These are phyloP conservation scores for Ardeotis arabs DNA, from an alignment of 2,113 vertebrate species.

Conservation along the genomic window DNA sequence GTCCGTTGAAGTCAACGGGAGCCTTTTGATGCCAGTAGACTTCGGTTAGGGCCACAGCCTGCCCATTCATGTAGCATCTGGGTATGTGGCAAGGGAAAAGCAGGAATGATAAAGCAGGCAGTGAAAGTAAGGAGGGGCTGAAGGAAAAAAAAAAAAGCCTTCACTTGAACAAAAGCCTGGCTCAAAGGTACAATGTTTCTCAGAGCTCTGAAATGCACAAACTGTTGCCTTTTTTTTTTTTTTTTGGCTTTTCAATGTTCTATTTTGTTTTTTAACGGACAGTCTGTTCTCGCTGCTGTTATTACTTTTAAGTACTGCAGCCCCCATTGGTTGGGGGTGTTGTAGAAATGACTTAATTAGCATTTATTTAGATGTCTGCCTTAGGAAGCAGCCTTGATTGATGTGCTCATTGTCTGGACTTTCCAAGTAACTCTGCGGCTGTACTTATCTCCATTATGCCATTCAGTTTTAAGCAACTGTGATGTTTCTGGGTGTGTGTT, in stretches of 20 bases:
- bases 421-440: neutral
- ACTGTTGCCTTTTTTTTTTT: conserved; percentile 13
- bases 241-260: neutral
- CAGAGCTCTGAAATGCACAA: conserved; percentile 28
- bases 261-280: neutral
- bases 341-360: neutral
- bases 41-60: neutral
- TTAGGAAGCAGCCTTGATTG: conserved; percentile 22
- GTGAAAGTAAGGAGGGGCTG: neutral
- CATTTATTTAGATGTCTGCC: conserved; percentile 30
- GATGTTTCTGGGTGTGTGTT: neutral
- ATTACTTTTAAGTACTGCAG: neutral
- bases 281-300: conserved; percentile 9
- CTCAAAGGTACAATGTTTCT: neutral
- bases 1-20: neutral
- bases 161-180: neutral
- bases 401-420: conserved; percentile 18
- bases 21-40: conserved; percentile 23
- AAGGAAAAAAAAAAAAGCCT: neutral
- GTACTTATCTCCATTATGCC: neutral
- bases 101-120: neutral
- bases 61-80: conserved; percentile 1
- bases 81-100: neutral
- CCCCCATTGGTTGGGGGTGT: neutral
- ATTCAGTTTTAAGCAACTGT: neutral